These are phyloP conservation scores for Uria lomvia DNA, from an alignment of 2,113 vertebrate species.

Conservation along the genomic window DNA sequence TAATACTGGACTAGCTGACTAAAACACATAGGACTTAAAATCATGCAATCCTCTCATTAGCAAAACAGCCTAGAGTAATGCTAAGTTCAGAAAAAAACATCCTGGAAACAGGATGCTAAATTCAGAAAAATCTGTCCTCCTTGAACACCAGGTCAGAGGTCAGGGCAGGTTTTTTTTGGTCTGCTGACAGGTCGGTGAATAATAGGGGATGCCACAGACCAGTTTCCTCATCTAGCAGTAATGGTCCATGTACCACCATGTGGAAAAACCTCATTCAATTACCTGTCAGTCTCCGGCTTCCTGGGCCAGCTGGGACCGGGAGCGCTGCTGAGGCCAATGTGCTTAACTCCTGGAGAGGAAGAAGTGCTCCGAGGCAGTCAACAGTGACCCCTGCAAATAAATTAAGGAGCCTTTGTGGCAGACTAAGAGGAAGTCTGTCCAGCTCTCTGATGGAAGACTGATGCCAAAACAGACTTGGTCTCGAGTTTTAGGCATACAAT, in stretches of 20 bases:
- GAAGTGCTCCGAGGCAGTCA: not conserved
- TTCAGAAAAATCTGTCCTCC: not conserved
- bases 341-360: not conserved
- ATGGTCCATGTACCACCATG: not conserved
- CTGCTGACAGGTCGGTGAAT: not conserved
- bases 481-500: not conserved
- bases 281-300: not conserved
- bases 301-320: not conserved
- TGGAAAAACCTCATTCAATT: not conserved
- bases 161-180: not conserved
- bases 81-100: not conserved
- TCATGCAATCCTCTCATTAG: not conserved
- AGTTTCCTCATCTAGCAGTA: not conserved
- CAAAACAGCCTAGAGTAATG: not conserved
- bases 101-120: not conserved
- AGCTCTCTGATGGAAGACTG: not conserved
- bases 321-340: not conserved
- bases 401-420: not conserved
- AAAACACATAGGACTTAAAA: not conserved
- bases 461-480: not conserved
- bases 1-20: not conserved
- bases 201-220: not conserved
- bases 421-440: not conserved
- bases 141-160: not conserved
- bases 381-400: not conserved